Evolutionary conservation across 2,888 invertebrate species (phyloP), one percentile per base, ranked within the genome.

Genomic region (Melangyna quadrimaculata): DNA sequence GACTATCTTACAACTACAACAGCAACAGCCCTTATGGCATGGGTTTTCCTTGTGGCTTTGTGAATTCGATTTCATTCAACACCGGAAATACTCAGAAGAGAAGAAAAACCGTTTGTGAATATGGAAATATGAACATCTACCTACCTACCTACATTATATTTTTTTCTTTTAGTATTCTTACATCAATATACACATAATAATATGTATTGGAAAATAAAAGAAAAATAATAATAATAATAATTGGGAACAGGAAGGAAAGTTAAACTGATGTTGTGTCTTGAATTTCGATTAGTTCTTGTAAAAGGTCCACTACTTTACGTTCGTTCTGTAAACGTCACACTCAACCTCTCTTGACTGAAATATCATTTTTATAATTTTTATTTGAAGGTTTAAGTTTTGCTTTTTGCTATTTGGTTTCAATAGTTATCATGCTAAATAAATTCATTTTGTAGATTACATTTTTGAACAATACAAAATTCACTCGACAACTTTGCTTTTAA

Each of bases 231-330:
- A 19, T 32, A 29, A 55, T 55, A 65, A 75, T 80, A 77, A 84
- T 84, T 84, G 80, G 75, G 84, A 84, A 86, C 86, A 86, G 86
- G 86, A 86, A 86, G 86, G 81, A 86, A 86, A 86, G 81, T 81
- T 80, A 40, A 81, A 74, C 55, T 35, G 27, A 17, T 67, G 37
- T 72, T 81, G 86, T 81, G 86, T 63, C 70, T 77, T 86, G 86
- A 81, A 86, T 86, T 63, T 70, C 77, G 81, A 86, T 86, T 86
- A 80, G 5, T 51, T 51, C n/a, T 61, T 48, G 14, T 14, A 12
- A 19, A 57, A 67, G 14, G 45, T 45, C 10, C 35, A 55, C 35
- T 40, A 17, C 4, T 27, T 63, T 43, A 14, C 35, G 6, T 37
- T 29, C 27, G 7, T 17, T 43, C 7, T 59, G 4, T 17, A 19